Percentiles rank a stretch among this genome's conserved stretches.
Conservation (phyloP, 2,888 invertebrate species). For the Rotaria sp. region DNA sequence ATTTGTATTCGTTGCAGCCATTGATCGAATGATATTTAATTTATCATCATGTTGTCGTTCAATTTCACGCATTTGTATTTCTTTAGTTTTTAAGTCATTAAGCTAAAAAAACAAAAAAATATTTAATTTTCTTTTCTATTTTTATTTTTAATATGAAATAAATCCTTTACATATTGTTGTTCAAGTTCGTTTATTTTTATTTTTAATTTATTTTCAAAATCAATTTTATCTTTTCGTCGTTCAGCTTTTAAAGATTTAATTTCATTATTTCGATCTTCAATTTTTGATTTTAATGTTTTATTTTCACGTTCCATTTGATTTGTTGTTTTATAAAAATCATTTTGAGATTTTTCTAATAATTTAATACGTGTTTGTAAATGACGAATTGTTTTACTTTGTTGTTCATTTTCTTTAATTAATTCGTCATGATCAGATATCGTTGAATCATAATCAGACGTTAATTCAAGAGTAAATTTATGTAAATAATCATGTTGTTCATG, state of each 20-base stretch:
- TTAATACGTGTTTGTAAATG: conserved; percentile 26
- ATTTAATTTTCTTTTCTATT: neutral
- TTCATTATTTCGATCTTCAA: conserved; percentile 18
- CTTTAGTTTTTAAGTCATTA: conserved; percentile 12
- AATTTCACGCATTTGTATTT: neutral
- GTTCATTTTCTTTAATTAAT: conserved; percentile 17
- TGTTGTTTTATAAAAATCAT: conserved; percentile 12
- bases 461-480: conserved; percentile 6
- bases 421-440: neutral
- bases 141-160: neutral
- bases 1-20: neutral
- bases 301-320: conserved; percentile 1
- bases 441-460: neutral
- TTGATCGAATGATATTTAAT: conserved; percentile 19
- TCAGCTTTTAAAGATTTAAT: neutral
- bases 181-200: conserved; percentile 8
- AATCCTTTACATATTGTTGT: conserved; percentile 2
- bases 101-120: neutral
- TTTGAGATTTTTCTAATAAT: conserved; percentile 25
- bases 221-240: conserved; percentile 29
- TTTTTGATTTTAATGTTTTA: conserved; percentile 13
- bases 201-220: conserved; percentile 26
- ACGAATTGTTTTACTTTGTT: conserved; percentile 18
- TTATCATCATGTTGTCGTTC: conserved; percentile 30
- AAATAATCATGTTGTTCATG: conserved; percentile 23